Evolutionary conservation across 2,113 vertebrate species (phyloP), one percentile per base, ranked within the genome.

Genomic region (Campylomormyrus tamandua): DNA sequence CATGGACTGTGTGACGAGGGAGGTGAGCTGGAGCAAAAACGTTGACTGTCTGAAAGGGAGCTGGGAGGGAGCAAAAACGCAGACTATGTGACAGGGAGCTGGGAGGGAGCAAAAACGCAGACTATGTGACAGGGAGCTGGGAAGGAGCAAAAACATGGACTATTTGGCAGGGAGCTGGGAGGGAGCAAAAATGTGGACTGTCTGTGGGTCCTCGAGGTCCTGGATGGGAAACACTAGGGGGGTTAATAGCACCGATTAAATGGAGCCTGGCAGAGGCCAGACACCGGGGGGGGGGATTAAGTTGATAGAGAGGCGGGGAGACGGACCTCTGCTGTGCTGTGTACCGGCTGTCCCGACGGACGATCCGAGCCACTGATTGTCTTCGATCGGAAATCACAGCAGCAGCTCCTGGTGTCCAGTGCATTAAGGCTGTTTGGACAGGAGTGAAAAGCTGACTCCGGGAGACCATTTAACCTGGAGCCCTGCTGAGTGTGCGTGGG

Each of bases 321-420:
- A 89, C 1, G 42, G 88, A 39, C 70, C 35, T 8, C 48, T 83
- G 74, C 88, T 42, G 48, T 83, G 74, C 88, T 42, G 48, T 42
- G 48, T 89, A 35, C 88, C 17, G 6, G 70, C 66, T 27, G 35
- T 42, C 70, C 50, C n/a, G 1, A 31, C 15, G 50, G 85, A 19
- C 17, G 49, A 87, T 19, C 8, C 3, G 7, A 48, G 19, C 15
- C 46, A 66, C 89, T 90, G 92, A 95, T 95, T 94, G 93, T 87
- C 95, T 95, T 96, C 90, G 95, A 96, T 96, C 70, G 27, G 35
- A 77, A 39, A 17, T 93, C 15, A n/a, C 87, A 92, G 77, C 13
- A 89, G 91, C 89, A 50, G 87, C 83, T 84, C 53, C 87, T 58
- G 56, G 77, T 15, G 31, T 83, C 89, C 89, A 83, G 87, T 91